Percentiles rank a stretch among this genome's conserved stretches.
These are phyloP conservation scores for Malurus cyaneus DNA, from an alignment of 2,113 vertebrate species.

Conservation along the genomic window DNA sequence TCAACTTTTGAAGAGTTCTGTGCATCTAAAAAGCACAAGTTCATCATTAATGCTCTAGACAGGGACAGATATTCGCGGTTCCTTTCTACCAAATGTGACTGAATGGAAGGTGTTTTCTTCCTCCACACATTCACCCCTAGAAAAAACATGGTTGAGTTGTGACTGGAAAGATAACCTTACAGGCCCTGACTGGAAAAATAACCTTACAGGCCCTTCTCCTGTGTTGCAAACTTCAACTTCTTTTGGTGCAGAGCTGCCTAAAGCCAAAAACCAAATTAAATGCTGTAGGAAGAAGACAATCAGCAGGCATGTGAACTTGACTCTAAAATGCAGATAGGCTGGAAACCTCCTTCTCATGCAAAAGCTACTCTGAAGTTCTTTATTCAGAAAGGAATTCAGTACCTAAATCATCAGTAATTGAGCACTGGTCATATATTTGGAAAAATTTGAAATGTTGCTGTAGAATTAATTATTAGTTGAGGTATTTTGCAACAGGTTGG, in stretches of 20 bases:
- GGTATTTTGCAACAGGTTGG: neutral
- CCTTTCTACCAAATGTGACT: neutral
- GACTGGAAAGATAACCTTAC: neutral
- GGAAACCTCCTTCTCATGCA: neutral
- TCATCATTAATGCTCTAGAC: neutral
- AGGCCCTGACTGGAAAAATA: neutral
- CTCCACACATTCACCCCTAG: neutral
- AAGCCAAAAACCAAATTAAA: neutral
- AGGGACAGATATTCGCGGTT: neutral
- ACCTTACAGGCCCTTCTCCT: neutral
- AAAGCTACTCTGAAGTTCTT: neutral
- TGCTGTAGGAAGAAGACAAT: neutral
- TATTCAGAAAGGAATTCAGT: neutral
- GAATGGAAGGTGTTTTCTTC: neutral
- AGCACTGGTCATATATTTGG: neutral
- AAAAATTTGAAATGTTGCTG: neutral
- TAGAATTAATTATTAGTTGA: neutral
- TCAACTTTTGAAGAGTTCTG: neutral
- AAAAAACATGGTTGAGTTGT: neutral
- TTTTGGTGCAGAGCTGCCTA: neutral
- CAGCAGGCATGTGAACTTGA: neutral
- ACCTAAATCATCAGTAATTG: neutral
- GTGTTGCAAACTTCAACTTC: neutral
- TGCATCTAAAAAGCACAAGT: neutral
- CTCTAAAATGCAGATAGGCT: neutral